Conservation (phyloP, 2,797 vertebrate species). For the Onychomys leucogaster region DNA sequence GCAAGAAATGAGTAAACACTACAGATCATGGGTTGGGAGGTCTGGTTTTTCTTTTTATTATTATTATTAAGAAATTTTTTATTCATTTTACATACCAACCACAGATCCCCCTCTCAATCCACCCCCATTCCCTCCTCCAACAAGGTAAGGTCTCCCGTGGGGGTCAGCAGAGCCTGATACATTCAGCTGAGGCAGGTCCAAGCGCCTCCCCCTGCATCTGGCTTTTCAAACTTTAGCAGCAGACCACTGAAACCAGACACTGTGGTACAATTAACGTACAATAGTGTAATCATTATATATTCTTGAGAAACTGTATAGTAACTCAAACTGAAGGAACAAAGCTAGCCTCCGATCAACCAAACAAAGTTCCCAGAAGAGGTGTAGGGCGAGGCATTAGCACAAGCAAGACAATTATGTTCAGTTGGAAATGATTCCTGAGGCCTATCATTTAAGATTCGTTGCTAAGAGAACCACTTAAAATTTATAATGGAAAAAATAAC, state of each 20-base stretch:
- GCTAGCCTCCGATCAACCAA: background rate
- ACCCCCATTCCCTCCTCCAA: too few species aligned
- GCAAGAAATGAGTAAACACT: slow-evolving; percentile 15
- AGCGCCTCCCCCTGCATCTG: background rate
- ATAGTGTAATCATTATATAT: background rate
- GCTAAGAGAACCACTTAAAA: slow-evolving; percentile 11
- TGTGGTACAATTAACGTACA: background rate
- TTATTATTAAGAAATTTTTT: too few species aligned
- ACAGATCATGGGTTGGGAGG: background rate
- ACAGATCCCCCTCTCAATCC: too few species aligned
- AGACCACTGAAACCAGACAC: background rate
- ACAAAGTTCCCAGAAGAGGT: background rate
- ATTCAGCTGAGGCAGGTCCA: too few species aligned
- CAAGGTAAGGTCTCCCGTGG: too few species aligned
- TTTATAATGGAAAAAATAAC: slow-evolving; percentile 13
- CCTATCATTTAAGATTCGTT: slow-evolving; percentile 4
- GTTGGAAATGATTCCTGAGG: background rate
- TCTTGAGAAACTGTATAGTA: background rate
- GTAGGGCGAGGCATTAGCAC: background rate
- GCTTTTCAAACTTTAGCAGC: background rate
- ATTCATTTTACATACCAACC: too few species aligned
- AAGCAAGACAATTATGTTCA: background rate
- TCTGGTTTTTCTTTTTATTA: background rate
- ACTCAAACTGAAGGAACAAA: background rate
- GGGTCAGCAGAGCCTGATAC: too few species aligned